Evolutionary conservation across 2,888 invertebrate genomes (phyloP), one percentile per base, ranked within the genome.

Genomic region (Protonemura montana): DNA sequence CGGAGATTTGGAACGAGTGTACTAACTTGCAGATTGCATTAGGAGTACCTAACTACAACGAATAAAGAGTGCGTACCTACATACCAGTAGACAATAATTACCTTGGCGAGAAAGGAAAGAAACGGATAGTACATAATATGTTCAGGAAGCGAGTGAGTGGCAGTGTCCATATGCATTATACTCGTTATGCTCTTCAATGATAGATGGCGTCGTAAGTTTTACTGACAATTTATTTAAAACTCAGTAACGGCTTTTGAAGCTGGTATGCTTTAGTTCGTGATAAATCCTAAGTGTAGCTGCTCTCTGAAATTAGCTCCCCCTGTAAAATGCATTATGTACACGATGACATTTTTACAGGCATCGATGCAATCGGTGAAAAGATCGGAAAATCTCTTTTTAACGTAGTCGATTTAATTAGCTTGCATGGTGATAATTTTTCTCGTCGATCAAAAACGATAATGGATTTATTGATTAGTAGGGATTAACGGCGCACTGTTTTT

Each of bases 171-270:
- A 59, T 2, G 1, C 6, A 10, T 21, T 59, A 59, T 59, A 41
- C 41, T 21, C 21, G 21, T 21, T 21, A 59, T 59, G 59, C 21
- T 59, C 3, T 13, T 59, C 59, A 59, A 59, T 81, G 81, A 81
- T 30, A 29, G 7, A 81, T 81, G 10, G 30, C 27, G 81, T 81
- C 81, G 81, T 81, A 30, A 81, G 30, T 30, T 81, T 13, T 21
- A 27, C 81, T 35, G 2, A 30, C 29, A 30, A 30, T 81, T 81
- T 81, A 81, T 81, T 59, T 21, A 81, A n/a, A 81, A 13, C 29
- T 27, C 29, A 29, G 81, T 30, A 81, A 81, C 81, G 29, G 28
- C 29, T 30, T 80, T 35, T 6, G 35, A 3, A 35, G 35, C 35
- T 6, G 35, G 35, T 35, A 59, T 59, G 59, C 2, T 10, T 21